Evolutionary conservation across 2,797 vertebrate species (phyloP), one percentile per base, ranked within the genome.

Genomic region (Gobio occitaniae): DNA sequence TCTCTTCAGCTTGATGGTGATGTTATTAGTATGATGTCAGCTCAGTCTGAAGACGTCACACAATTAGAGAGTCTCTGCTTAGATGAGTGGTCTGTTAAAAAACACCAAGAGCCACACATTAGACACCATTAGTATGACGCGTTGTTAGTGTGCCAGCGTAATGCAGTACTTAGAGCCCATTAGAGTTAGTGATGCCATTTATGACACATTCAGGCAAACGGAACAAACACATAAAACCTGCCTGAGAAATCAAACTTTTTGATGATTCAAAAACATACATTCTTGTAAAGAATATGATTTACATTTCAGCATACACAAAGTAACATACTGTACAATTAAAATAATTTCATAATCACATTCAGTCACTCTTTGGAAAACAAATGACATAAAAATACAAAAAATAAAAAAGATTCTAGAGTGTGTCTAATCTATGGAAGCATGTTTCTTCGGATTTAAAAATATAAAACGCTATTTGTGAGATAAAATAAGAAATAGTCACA

Each of bases 21-120:
- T 84, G 76, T 82, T 83, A 88, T 82, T 38, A 87, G 71, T 76
- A 72, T 41, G 87, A 88, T 78, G 89, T 44, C 29, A 86, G 81
- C 83, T 86, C 89, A 86, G 80, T 78, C 75, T 86, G 89, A 86
- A 19, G 48, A 66, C 75, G 84, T 96, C 95, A 96, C 92, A 96
- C 95, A 93, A 95, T 92, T 90, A 96, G 94, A 90, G 95, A 92
- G 87, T 93, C 95, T 90, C 95, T 95, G 94, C 95, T 95, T 94
- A 93, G 94, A 85, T 94, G 93, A 86, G 90, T 87, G 92, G 92
- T 95, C 95, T 96, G 95, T 95, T 93, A 93, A 93, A 92, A 95
- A 91, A 95, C 91, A 96, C 88, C 90, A 86, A 94, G 90, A 95
- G 91, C 91, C 91, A 93, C 72, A 94, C 13, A 83, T 95, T 94